These are phyloP conservation scores for Hyperoodon ampullatus DNA, from an alignment of 2,113 vertebrate species.

Conservation along the genomic window DNA sequence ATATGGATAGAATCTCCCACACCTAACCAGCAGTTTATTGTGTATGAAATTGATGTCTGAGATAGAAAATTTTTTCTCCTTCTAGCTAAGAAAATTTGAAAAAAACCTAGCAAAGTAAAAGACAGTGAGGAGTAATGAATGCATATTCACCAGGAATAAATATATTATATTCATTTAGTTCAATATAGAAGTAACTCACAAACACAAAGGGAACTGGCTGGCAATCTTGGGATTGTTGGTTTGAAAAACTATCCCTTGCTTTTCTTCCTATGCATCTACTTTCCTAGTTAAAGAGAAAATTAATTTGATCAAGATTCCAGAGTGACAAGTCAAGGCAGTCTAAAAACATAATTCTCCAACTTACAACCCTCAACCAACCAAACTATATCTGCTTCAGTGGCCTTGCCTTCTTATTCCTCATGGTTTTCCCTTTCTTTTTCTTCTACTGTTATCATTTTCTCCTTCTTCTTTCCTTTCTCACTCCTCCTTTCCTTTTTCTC, in stretches of 20 bases:
- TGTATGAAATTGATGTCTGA: background rate
- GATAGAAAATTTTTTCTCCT: background rate
- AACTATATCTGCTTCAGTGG: background rate
- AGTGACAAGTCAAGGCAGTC: background rate
- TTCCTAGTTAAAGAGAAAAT: background rate
- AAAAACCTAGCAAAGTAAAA: background rate
- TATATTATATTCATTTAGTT: background rate
- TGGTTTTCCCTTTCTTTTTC: background rate
- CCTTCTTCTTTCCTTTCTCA: background rate
- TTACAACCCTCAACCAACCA: background rate
- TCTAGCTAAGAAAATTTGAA: background rate
- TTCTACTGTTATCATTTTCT: background rate
- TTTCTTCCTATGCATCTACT: background rate
- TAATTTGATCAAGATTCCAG: background rate
- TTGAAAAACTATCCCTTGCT: background rate
- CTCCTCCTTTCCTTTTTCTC: background rate
- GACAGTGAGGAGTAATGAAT: background rate
- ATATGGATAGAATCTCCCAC: background rate
- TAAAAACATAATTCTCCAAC: background rate
- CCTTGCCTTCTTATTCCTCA: background rate
- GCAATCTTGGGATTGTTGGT: background rate
- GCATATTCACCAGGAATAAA: background rate
- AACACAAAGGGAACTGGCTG: background rate
- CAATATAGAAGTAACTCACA: background rate
- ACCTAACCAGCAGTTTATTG: background rate